These are phyloP conservation scores for Mobula hypostoma DNA, from an alignment of 2,113 vertebrate genomes.

Conservation along the genomic window DNA sequence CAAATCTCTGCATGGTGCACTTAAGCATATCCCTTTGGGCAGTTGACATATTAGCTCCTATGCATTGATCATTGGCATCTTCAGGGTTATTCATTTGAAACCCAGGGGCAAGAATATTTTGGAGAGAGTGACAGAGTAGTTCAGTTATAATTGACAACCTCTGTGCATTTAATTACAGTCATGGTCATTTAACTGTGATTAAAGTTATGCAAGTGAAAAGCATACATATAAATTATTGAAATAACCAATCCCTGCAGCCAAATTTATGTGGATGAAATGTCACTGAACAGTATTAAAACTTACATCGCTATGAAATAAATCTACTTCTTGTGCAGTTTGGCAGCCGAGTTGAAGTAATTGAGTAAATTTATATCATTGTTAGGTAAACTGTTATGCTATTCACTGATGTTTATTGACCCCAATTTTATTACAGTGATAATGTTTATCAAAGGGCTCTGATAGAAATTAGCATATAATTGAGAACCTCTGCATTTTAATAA, in stretches of 20 bases:
- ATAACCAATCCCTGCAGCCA: slow-evolving; percentile 1
- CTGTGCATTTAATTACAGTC: slow-evolving; percentile 2
- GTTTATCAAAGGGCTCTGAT: background rate
- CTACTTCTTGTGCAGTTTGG: background rate
- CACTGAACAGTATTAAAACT: background rate
- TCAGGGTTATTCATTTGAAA: background rate
- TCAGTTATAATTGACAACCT: background rate
- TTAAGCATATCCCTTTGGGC: background rate
- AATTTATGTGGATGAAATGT: slow-evolving; percentile 25
- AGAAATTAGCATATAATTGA: background rate
- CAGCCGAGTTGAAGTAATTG: background rate
- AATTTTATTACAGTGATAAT: background rate
- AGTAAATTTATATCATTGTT: background rate
- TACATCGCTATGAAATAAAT: background rate
- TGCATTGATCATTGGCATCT: background rate
- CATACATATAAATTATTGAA: background rate
- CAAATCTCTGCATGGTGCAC: background rate
- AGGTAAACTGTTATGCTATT: background rate
- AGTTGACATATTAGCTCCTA: background rate
- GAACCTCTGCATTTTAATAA: background rate
- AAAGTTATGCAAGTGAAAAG: background rate
- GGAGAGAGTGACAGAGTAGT: background rate
- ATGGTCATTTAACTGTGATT: background rate
- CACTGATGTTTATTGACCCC: background rate
- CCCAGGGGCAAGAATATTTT: background rate